Evolutionary conservation across 2,888 invertebrate genomes (phyloP).

Genomic region (Agrochola macilenta): DNA sequence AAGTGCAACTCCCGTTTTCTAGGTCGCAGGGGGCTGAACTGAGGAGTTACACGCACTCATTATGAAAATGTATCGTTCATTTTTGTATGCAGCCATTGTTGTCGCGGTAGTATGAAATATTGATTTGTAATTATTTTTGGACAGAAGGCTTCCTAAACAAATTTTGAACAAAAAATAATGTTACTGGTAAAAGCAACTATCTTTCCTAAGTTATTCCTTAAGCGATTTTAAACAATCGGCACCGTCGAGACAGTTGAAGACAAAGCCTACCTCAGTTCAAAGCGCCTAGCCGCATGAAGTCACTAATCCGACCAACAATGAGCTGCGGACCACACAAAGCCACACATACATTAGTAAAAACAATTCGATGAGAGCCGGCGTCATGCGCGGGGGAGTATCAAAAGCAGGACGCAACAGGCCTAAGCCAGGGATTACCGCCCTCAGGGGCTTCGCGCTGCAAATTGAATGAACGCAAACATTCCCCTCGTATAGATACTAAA

Average conservation of each 20-base stretch:
- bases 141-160: too few relatives aligned
- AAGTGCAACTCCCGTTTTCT: slow-evolving; percentile 66
- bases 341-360: slow-evolving; percentile 65
- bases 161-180: not conserved
- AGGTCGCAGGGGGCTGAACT: slow-evolving; percentile 62
- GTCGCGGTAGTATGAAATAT: slow-evolving; percentile 23
- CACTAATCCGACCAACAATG: slow-evolving; percentile 32
- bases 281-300: slow-evolving; percentile 13
- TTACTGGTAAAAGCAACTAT: not conserved
- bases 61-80: slow-evolving; percentile 56
- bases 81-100: slow-evolving; percentile 29
- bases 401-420: slow-evolving; percentile 85
- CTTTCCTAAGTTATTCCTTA: not conserved
- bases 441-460: slow-evolving; percentile 87
- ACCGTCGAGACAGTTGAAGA: not conserved
- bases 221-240: slow-evolving; percentile 4
- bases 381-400: slow-evolving; percentile 71
- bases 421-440: slow-evolving; percentile 86
- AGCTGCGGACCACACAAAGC: slow-evolving; percentile 34
- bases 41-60: slow-evolving; percentile 64
- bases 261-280: slow-evolving; percentile 4
- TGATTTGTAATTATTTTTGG: not conserved
- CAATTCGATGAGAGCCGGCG: slow-evolving; percentile 57
- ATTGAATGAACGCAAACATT: slow-evolving; percentile 87
- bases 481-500: slow-evolving; percentile 70